Conservation (phyloP, 1,140 invertebrate species). For the Limonius californicus region DNA sequence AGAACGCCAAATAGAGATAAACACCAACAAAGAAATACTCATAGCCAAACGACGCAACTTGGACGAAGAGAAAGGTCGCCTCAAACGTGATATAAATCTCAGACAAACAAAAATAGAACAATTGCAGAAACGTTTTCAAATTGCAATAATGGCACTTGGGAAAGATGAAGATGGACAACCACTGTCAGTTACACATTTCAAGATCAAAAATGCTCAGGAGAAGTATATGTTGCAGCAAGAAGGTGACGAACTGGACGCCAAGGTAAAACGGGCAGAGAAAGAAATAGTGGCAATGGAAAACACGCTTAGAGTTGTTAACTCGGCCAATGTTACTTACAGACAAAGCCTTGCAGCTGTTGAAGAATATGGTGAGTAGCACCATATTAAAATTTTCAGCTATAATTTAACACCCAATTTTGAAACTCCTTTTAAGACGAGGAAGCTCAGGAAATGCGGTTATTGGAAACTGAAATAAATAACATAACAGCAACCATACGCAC, state of each 20-base stretch:
- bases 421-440: constrained; percentile 32
- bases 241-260: constrained; percentile 65
- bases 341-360: constrained; percentile 52
- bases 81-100: constrained; percentile 54
- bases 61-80: constrained; percentile 54
- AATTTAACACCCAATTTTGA: constrained; percentile 1
- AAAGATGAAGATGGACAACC: constrained; percentile 58
- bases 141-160: constrained; percentile 45
- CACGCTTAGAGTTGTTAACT: constrained; percentile 63
- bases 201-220: constrained; percentile 67
- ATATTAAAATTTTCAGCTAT: background rate
- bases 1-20: constrained; percentile 60
- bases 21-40: constrained; percentile 56
- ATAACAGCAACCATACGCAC: constrained; percentile 21
- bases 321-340: constrained; percentile 61
- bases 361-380: constrained; percentile 45
- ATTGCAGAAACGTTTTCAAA: constrained; percentile 49
- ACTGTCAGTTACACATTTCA: constrained; percentile 60
- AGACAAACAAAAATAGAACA: constrained; percentile 58
- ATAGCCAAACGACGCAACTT: constrained; percentile 54
- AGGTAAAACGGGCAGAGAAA: constrained; percentile 62
- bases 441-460: constrained; percentile 32
- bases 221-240: constrained; percentile 62
- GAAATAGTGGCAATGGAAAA: constrained; percentile 73
- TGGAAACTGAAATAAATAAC: constrained; percentile 37